These are phyloP conservation scores for Nephotettix cincticeps DNA, from an alignment of 1,140 invertebrate genomes.

Conservation along the genomic window DNA sequence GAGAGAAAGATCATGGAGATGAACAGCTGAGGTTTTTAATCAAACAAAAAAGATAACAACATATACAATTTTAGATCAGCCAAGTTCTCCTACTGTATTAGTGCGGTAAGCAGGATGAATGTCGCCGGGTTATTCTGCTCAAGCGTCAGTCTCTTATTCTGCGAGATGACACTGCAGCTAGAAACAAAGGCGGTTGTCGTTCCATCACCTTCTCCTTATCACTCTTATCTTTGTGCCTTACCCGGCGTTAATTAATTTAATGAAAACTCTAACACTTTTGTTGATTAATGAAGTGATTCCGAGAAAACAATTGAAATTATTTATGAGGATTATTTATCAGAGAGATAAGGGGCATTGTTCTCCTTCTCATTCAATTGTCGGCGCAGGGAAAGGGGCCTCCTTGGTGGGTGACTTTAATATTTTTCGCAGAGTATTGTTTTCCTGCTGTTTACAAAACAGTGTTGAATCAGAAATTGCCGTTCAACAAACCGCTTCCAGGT, in stretches of 20 bases:
- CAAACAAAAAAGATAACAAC: no score
- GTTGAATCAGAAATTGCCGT: no score
- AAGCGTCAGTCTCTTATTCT: no score
- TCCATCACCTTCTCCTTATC: background rate
- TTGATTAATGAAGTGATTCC: conserved; percentile 3
- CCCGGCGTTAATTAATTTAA: conserved; percentile 4
- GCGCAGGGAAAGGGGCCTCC: background rate
- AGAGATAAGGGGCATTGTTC: background rate
- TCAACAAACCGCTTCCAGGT: no score
- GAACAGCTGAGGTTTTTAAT: no score
- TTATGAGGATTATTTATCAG: conserved; percentile 8
- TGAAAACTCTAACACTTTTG: conserved; percentile 1
- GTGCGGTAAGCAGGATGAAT: no score
- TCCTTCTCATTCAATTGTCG: background rate
- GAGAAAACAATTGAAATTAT: background rate
- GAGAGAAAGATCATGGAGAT: no score
- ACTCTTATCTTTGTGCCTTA: background rate
- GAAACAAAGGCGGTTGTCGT: background rate
- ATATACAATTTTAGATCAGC: no score
- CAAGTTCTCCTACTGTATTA: no score
- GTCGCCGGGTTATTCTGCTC: no score
- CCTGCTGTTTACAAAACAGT: no score
- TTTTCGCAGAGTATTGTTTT: background rate
- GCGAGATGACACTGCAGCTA: background rate
- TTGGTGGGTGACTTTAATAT: background rate